These are phyloP conservation scores for Synergus japonicus DNA, from an alignment of 2,888 invertebrate genomes.

Conservation along the genomic window DNA sequence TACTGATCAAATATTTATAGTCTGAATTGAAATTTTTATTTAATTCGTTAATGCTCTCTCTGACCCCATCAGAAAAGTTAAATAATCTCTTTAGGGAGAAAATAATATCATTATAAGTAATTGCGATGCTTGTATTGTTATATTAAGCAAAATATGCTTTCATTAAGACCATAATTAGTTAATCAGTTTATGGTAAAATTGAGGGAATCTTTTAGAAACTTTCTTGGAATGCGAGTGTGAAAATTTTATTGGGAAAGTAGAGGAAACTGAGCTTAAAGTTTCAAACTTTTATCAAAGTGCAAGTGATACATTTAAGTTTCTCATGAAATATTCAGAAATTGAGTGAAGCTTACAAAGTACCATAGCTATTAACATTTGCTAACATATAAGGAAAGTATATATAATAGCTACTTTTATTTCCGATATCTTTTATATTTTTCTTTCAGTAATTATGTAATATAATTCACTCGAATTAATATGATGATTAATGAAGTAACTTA, in stretches of 20 bases:
- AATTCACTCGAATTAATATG: neutral
- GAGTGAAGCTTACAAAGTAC: neutral
- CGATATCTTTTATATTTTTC: neutral
- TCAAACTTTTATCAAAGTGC: conserved; percentile 10
- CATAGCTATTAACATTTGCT: neutral
- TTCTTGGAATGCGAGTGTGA: neutral
- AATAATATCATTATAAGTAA: neutral
- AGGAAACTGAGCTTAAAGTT: neutral
- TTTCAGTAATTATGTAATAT: neutral
- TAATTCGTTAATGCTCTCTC: neutral
- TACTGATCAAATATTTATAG: neutral
- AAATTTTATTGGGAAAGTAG: neutral
- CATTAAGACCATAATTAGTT: neutral
- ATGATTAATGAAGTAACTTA: conserved; percentile 55
- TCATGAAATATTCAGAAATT: conserved; percentile 9
- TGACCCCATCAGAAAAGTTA: neutral
- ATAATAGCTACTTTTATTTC: neutral
- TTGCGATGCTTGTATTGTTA: too few species aligned
- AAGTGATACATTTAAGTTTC: neutral
- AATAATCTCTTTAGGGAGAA: neutral
- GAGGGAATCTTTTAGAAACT: neutral
- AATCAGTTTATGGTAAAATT: neutral
- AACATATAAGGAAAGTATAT: neutral
- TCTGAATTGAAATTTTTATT: neutral
- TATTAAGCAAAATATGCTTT: neutral